Conservation (phyloP, 2,113 vertebrate species). For the Thinocorus orbignyianus region DNA sequence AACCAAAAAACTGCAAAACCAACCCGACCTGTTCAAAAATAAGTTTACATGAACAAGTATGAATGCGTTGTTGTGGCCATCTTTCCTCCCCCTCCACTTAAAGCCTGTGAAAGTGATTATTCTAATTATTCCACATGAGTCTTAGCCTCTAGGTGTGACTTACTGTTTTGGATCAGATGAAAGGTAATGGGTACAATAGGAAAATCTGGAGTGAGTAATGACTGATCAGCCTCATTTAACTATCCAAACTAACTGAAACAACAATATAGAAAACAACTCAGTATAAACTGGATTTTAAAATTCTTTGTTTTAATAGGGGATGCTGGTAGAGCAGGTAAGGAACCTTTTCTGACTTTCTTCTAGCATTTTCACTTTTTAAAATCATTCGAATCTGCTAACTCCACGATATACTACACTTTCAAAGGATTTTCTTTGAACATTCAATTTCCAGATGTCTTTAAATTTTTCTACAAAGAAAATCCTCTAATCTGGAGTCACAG, state of each 20-base stretch:
- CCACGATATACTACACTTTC: constrained; percentile 52
- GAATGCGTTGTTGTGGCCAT: background rate
- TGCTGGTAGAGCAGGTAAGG: constrained; percentile 72
- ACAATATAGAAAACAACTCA: constrained; percentile 12
- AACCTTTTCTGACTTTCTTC: constrained; percentile 52
- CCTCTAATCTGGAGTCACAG: constrained; percentile 31
- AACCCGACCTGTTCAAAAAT: background rate
- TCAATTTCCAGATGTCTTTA: constrained; percentile 60
- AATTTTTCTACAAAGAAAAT: background rate
- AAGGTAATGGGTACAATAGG: background rate
- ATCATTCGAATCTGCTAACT: constrained; percentile 66
- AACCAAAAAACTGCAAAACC: background rate
- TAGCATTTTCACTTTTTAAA: constrained; percentile 60
- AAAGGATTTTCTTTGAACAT: constrained; percentile 69
- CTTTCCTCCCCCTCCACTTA: too few relatives aligned
- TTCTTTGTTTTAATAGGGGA: constrained; percentile 71
- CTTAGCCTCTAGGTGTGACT: background rate
- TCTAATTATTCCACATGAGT: background rate
- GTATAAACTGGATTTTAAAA: constrained; percentile 69
- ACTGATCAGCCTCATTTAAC: background rate
- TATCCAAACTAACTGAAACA: constrained; percentile 34
- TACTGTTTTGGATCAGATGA: background rate
- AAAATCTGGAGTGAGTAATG: background rate
- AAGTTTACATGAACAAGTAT: background rate
- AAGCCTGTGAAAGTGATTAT: background rate